A percentile compares a stretch with the other conserved stretches of the same genome.
Conservation (phyloP, 2,888 invertebrate genomes). For the Aelia acuminata region DNA sequence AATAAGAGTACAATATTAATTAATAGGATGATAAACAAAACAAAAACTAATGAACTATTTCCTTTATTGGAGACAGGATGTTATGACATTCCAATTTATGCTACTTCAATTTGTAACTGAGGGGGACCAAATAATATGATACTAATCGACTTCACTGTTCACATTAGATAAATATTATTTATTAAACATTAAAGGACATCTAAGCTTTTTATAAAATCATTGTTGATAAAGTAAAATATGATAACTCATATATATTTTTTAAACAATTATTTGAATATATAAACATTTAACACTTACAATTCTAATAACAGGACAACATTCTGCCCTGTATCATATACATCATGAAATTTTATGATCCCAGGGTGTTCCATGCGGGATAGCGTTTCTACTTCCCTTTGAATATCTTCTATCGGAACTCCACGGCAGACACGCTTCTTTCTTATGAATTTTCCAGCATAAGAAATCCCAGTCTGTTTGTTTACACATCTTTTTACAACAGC, state of each 20-base stretch:
- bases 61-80: background rate
- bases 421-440: slow-evolving; percentile 74
- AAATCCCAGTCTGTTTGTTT: slow-evolving; percentile 71
- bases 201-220: background rate
- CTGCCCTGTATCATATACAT: slow-evolving; percentile 75
- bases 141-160: no score
- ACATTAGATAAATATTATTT: no score
- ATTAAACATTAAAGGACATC: no score
- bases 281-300: slow-evolving; percentile 70
- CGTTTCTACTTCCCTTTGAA: slow-evolving; percentile 74
- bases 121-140: background rate
- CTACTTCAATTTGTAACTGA: background rate
- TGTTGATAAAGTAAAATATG: background rate
- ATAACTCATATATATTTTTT: no score
- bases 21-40: background rate
- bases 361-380: slow-evolving; percentile 74
- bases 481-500: slow-evolving; percentile 75
- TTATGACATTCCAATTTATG: background rate
- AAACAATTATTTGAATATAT: no score
- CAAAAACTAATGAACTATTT: background rate
- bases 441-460: slow-evolving; percentile 78
- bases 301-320: slow-evolving; percentile 76
- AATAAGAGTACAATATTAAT: background rate
- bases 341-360: slow-evolving; percentile 76
- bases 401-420: slow-evolving; percentile 75